Percentiles rank a stretch among this genome's conserved stretches.
Evolutionary conservation across 2,888 invertebrate genomes (phyloP).

Genomic region (Drosophila multiciliata): DNA sequence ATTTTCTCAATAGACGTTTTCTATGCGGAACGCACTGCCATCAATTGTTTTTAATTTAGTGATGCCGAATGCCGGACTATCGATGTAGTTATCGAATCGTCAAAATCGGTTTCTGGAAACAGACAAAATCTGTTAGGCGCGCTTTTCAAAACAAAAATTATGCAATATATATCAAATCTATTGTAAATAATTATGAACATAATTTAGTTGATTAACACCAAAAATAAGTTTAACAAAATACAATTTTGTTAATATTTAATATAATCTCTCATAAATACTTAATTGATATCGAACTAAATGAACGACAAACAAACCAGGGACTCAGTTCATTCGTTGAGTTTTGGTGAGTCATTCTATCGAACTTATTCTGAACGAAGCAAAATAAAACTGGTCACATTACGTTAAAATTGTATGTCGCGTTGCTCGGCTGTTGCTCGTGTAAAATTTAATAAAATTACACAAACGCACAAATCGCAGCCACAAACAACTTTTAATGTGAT

Average conservation of each 20-base stretch:
- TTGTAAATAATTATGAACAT: not conserved
- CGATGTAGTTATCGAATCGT: not conserved
- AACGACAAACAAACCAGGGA: conserved; percentile 3
- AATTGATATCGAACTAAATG: conserved; percentile 9
- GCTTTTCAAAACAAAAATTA: not conserved
- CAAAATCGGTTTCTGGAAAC: not conserved
- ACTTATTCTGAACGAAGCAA: conserved; percentile 9
- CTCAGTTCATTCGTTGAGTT: conserved; percentile 19
- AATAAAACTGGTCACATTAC: conserved; percentile 47
- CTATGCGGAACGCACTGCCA: not conserved
- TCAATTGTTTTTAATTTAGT: not conserved
- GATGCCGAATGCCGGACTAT: not conserved
- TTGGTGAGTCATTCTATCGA: conserved; percentile 27
- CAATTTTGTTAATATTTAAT: not conserved
- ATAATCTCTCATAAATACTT: not conserved
- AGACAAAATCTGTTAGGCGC: not conserved
- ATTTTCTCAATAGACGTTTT: not conserved
- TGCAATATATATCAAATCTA: not conserved
- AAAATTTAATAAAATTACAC: conserved; percentile 52
- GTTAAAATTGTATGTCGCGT: conserved; percentile 58
- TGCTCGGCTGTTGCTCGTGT: conserved; percentile 63
- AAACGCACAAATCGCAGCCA: conserved; percentile 42
- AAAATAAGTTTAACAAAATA: not conserved
- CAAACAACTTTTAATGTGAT: conserved; percentile 49
- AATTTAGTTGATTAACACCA: not conserved